Base-by-base conservation (phyloP, 2,113 vertebrate genomes). In the Bubalus kerabau region DNA sequence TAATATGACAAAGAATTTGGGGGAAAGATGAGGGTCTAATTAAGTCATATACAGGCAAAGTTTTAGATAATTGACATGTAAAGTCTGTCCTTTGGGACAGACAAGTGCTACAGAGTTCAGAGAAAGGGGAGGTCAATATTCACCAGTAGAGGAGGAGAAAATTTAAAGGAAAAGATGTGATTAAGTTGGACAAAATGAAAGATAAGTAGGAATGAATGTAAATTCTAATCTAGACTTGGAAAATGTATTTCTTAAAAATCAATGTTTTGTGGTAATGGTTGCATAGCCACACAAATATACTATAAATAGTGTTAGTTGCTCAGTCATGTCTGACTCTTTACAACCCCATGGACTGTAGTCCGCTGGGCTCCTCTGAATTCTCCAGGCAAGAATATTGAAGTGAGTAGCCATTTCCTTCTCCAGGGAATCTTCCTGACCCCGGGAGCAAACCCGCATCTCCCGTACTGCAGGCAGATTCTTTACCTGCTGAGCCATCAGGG, bases 171-270 rank as follows among this genome's bases (percentile, higher is more conserved):
- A 86, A 93, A 87, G 28, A 87, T 67, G 21, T 52, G 23, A 54
- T 85, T 91, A 96, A 81, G 17, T 57, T 88, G 43, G 48, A 28
- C 26, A 87, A 24, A 87, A 32, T 32, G 14, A 62, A 95, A 82
- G 24, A 96, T 93, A 10, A 93, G 15, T 67, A 84, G 43, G n/a
- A 91, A 90, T 82, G 28, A 32, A 82, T 74, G 60, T 56, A 96
- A 64, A 92, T 96, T 89, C 46, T 86, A 90, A n/a, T 56, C n/a
- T n/a, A 50, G 90, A 94, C 78, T 95, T 78, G 15, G 67, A 96
- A 85, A 94, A 89, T 67, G 60, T 71, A 54, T 26, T 88, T 96
- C 60, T 50, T 82, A 50, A 89, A 96, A 93, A 71, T 74, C 28
- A 96, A 40, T 84, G 57, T 62, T 93, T 80, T 94, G 83, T 97